Evolutionary conservation across 2,797 vertebrate genomes (phyloP).

Genomic region (Catharus ustulatus): DNA sequence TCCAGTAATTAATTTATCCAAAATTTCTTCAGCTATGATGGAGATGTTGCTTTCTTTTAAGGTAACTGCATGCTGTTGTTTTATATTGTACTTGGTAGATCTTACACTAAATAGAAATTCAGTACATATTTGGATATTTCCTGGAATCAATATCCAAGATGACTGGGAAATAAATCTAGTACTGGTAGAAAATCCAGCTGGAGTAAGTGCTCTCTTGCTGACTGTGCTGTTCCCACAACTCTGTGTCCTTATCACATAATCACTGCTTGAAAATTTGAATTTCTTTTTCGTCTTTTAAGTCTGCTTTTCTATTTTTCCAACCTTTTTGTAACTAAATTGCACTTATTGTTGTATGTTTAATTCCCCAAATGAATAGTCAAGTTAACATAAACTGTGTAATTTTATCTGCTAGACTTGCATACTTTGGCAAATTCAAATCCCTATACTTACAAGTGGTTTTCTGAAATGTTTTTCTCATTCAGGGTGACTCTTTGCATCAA

Average conservation of each 20-base stretch:
- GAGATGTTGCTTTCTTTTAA: neutral
- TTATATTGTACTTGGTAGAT: neutral
- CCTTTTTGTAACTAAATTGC: slow-evolving; percentile 28
- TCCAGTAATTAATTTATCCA: neutral
- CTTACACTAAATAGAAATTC: neutral
- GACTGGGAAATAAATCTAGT: neutral
- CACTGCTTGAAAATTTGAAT: slow-evolving; percentile 12
- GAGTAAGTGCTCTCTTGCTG: neutral
- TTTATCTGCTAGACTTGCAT: slow-evolving; percentile 19
- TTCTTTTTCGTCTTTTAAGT: slow-evolving; percentile 25
- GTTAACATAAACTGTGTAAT: neutral
- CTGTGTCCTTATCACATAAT: neutral
- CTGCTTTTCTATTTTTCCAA: neutral
- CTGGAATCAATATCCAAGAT: neutral
- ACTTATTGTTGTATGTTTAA: slow-evolving; percentile 32
- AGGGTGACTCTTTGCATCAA: neutral
- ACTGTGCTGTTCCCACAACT: neutral
- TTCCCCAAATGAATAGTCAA: slow-evolving; percentile 28
- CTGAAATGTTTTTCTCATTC: slow-evolving; percentile 2
- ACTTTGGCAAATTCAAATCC: neutral
- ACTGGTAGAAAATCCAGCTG: neutral
- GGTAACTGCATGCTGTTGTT: neutral
- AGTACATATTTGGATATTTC: neutral
- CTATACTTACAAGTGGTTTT: neutral
- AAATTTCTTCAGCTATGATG: neutral